Conservation (phyloP, 1,140 invertebrate genomes). For the Metopolophium dirhodum region DNA sequence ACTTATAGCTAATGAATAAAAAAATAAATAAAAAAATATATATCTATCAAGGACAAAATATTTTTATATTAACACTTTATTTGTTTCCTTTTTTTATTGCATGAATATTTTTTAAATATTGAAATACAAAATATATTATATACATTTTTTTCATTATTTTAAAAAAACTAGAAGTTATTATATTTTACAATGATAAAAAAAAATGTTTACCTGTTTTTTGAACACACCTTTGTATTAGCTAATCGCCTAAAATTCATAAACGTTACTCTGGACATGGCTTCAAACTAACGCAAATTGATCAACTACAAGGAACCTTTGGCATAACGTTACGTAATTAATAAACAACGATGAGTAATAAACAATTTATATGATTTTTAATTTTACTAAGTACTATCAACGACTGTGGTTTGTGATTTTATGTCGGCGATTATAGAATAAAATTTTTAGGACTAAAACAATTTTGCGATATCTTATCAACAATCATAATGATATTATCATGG, state of each 20-base stretch:
- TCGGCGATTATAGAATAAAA: not conserved
- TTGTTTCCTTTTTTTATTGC: not conserved
- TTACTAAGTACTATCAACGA: too few relatives aligned
- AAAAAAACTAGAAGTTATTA: not conserved
- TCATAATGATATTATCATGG: not conserved
- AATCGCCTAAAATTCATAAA: not conserved
- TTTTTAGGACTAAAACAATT: not conserved
- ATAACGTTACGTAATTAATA: slow-evolving; percentile 17
- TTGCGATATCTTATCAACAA: slow-evolving; percentile 10
- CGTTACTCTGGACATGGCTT: slow-evolving; percentile 8
- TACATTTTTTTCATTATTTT: not conserved
- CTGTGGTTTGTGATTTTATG: not conserved
- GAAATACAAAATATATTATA: not conserved
- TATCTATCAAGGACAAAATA: not conserved
- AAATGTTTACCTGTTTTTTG: slow-evolving; percentile 30
- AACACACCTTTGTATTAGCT: not conserved
- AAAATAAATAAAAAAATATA: not conserved
- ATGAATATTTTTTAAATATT: not conserved
- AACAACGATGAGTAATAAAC: not conserved
- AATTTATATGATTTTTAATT: too few relatives aligned
- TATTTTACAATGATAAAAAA: not conserved
- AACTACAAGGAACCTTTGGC: not conserved
- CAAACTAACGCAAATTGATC: not conserved
- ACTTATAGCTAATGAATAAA: not conserved
- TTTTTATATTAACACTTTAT: not conserved